These are phyloP conservation scores for Lepeophtheirus nordmannii DNA, from an alignment of 2,888 invertebrate species.

Conservation along the genomic window DNA sequence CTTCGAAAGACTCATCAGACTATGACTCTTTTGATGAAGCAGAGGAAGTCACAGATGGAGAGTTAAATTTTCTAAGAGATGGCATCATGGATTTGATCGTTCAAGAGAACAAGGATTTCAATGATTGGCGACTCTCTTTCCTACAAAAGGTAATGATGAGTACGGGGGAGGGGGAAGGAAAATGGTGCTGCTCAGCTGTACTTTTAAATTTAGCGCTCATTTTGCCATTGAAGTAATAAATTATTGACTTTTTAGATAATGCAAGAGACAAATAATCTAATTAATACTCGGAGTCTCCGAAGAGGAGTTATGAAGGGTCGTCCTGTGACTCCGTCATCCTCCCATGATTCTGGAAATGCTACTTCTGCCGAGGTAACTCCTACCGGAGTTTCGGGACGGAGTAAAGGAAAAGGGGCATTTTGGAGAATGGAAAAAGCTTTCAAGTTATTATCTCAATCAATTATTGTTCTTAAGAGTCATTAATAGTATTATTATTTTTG, in stretches of 20 bases:
- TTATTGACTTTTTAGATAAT: not conserved
- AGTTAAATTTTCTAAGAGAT: not conserved
- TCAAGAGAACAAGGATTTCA: not conserved
- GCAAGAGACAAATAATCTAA: not conserved
- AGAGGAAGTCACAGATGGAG: not conserved
- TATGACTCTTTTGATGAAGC: slow-evolving; percentile 4
- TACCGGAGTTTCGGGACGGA: not conserved
- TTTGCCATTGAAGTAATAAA: not conserved
- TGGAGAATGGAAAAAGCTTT: not conserved
- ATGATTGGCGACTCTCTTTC: not conserved
- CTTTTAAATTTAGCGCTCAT: not conserved
- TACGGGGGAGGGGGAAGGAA: no score
- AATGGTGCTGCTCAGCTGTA: not conserved
- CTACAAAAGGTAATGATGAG: not conserved
- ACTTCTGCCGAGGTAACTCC: not conserved
- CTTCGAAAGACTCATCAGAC: not conserved
- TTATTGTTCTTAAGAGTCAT: no score
- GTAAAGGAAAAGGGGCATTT: slow-evolving; percentile 8
- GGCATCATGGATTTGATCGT: slow-evolving; percentile 3
- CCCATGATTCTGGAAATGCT: not conserved
- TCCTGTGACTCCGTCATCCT: not conserved
- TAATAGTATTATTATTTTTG: no score
- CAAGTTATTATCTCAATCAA: not conserved
- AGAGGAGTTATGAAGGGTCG: not conserved
- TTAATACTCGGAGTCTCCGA: not conserved